A percentile compares a stretch with the other conserved stretches of the same genome.
phyloP scores from a whole-genome alignment of 2,888 invertebrate species.

The Scaptomyza reducta region DNA sequence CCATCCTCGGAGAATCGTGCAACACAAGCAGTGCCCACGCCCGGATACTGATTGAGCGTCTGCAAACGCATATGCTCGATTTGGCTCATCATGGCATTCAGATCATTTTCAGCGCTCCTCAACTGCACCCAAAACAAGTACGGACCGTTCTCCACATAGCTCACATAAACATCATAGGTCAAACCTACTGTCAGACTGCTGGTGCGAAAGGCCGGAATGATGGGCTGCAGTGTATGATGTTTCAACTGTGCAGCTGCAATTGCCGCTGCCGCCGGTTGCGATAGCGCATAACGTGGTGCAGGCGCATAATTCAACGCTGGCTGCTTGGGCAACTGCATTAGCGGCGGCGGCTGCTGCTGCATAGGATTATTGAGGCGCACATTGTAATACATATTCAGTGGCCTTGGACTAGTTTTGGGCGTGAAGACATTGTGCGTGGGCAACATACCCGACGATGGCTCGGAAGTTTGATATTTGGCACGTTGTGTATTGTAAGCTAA shows the following conservation, averaged over 20 bases:
- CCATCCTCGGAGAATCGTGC: conserved; percentile 89
- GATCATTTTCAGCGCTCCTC: conserved; percentile 86
- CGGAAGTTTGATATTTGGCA: conserved; percentile 57
- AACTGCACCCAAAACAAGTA: conserved; percentile 91
- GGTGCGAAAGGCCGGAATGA: conserved; percentile 81
- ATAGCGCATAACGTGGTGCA: conserved; percentile 55
- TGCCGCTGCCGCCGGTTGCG: conserved; percentile 28
- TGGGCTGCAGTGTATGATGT: conserved; percentile 40
- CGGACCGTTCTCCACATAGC: conserved; percentile 92
- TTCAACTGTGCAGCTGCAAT: conserved; percentile 35
- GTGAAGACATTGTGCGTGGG: conserved; percentile 43
- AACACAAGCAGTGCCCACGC: conserved; percentile 91
- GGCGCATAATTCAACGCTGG: conserved; percentile 45
- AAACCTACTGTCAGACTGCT: conserved; percentile 85
- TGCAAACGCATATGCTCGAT: conserved; percentile 88
- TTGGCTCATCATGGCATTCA: conserved; percentile 89
- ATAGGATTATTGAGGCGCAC: conserved; percentile 68
- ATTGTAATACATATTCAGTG: conserved; percentile 63
- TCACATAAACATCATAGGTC: conserved; percentile 89
- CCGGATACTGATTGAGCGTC: conserved; percentile 88
- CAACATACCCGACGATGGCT: conserved; percentile 33
- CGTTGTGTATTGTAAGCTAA: conserved; percentile 49
- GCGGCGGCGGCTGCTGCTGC: conserved; percentile 20
- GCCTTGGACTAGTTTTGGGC: conserved; percentile 56
- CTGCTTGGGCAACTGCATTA: conserved; percentile 32